These are phyloP conservation scores for Proisotoma minuta DNA, from an alignment of 2,888 invertebrate genomes.

Conservation along the genomic window DNA sequence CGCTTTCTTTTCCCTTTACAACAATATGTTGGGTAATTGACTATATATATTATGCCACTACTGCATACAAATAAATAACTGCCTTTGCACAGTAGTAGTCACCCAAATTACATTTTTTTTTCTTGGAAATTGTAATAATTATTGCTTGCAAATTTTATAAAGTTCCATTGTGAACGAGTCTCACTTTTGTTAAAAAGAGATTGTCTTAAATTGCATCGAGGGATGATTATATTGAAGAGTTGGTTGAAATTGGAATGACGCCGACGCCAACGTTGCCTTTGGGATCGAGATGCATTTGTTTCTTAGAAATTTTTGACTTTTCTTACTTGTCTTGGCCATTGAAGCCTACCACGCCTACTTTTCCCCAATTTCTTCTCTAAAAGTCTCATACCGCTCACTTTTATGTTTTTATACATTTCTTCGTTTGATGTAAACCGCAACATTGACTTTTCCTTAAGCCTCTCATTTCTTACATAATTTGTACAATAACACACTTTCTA, in stretches of 20 bases:
- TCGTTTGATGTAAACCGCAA: constrained; percentile 25
- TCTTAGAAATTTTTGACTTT: constrained; percentile 46
- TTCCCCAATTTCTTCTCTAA: constrained; percentile 45
- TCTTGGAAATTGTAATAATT: too few species aligned
- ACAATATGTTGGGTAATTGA: too few species aligned
- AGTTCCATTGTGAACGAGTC: background rate
- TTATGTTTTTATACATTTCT: constrained; percentile 17
- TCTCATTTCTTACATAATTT: background rate
- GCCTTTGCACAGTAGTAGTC: too few species aligned
- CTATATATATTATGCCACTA: too few species aligned
- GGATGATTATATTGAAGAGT: too few species aligned
- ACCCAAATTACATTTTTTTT: too few species aligned
- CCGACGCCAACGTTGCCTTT: constrained; percentile 19
- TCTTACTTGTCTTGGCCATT: constrained; percentile 44
- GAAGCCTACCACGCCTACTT: constrained; percentile 45
- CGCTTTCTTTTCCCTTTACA: too few species aligned
- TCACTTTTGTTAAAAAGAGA: background rate
- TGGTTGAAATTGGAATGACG: background rate
- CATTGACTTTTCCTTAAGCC: constrained; percentile 5
- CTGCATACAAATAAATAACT: too few species aligned
- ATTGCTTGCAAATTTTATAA: too few species aligned
- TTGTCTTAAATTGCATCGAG: background rate
- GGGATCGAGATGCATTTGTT: constrained; percentile 35
- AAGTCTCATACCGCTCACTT: constrained; percentile 34
- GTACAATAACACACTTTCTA: background rate